Conservation (phyloP, 2,888 invertebrate genomes). For the Tenthredo amoena region DNA sequence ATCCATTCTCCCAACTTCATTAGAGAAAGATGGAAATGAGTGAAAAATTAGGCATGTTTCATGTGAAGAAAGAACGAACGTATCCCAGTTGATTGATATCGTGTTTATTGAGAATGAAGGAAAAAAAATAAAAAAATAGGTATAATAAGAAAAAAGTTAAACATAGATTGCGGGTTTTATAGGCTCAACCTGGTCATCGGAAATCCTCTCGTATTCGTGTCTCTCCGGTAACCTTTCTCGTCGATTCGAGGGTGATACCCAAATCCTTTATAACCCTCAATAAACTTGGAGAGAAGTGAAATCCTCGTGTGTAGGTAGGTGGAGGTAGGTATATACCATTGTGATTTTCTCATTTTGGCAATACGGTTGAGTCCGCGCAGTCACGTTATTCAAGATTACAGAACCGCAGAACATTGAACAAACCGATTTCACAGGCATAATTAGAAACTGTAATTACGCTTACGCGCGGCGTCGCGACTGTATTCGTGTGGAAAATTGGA, state of each 20-base stretch:
- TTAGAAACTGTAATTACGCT: constrained; percentile 38
- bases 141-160: neutral
- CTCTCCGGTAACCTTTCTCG: neutral
- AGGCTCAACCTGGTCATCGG: constrained; percentile 8
- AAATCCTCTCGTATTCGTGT: constrained; percentile 2
- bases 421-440: constrained; percentile 1
- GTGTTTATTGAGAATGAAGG: neutral
- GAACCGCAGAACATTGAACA: constrained; percentile 12
- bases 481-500: constrained; percentile 4
- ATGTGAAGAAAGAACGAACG: neutral
- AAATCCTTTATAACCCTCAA: constrained; percentile 44
- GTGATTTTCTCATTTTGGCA: constrained; percentile 39
- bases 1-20: neutral
- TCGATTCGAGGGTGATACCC: constrained; percentile 41
- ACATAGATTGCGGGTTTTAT: constrained; percentile 10
- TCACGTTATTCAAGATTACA: constrained; percentile 33
- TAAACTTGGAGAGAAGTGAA: constrained; percentile 34
- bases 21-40: neutral
- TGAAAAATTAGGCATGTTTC: neutral
- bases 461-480: neutral
- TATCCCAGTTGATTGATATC: neutral
- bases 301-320: neutral
- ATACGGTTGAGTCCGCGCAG: neutral
- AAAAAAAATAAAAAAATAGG: neutral
- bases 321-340: neutral